Conservation (phyloP, 37 sponge, comb jelly and placozoan genomes). For the Crambe crambe region DNA sequence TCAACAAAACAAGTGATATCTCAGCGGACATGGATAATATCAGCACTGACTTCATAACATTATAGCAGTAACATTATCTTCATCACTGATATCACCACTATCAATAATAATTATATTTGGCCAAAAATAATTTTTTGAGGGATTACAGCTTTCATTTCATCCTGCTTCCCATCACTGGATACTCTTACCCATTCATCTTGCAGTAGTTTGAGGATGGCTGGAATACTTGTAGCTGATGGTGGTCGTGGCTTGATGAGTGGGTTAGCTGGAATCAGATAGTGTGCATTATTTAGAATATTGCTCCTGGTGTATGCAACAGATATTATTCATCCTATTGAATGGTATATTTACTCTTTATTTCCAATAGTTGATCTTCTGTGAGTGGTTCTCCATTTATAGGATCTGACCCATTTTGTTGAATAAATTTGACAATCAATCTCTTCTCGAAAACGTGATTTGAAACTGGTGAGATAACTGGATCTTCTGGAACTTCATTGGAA, state of each 20-base stretch:
- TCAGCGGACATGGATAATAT: neutral
- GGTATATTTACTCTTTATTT: slow-evolving; percentile 72
- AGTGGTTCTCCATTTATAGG: slow-evolving; percentile 95
- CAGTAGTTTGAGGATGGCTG: slow-evolving; percentile 96
- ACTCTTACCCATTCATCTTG: slow-evolving; percentile 97
- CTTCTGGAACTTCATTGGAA: slow-evolving; percentile 94
- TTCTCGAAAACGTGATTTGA: slow-evolving; percentile 93
- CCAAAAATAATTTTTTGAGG: too few species aligned
- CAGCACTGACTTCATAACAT: too few species aligned
- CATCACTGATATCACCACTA: neutral
- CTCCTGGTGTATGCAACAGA: neutral
- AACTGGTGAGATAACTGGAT: slow-evolving; percentile 93
- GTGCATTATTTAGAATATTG: slow-evolving; percentile 19
- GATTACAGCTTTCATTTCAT: too few species aligned
- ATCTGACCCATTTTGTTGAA: slow-evolving; percentile 90
- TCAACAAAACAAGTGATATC: neutral
- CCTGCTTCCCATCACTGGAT: too few species aligned
- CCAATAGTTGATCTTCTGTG: slow-evolving; percentile 80
- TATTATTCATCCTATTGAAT: neutral
- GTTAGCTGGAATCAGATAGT: slow-evolving; percentile 37
- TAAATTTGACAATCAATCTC: slow-evolving; percentile 88
- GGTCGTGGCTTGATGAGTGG: slow-evolving; percentile 93
- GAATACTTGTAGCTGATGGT: slow-evolving; percentile 99
- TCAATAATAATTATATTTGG: neutral
- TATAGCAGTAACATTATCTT: too few species aligned